Percentiles rank a stretch among this genome's conserved stretches.
Evolutionary conservation across 2,113 vertebrate genomes (phyloP).

Genomic region (Sialia sialis): DNA sequence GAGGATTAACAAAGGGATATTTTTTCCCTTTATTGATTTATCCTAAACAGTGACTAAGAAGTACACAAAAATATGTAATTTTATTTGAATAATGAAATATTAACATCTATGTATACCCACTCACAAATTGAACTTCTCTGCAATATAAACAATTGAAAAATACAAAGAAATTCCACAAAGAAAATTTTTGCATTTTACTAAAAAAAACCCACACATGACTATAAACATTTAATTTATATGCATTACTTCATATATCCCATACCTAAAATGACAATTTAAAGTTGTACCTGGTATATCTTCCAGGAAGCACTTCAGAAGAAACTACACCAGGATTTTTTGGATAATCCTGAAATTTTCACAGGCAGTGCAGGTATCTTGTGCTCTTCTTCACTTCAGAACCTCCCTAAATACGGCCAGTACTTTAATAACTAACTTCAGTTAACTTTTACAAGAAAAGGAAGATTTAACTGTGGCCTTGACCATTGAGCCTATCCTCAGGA

Average conservation of each 20-base stretch:
- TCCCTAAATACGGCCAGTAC: constrained; percentile 60
- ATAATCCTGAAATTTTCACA: constrained; percentile 18
- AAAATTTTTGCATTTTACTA: not conserved
- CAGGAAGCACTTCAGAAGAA: not conserved
- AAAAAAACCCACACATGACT: not conserved
- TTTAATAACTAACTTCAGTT: constrained; percentile 85
- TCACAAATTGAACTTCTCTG: not conserved
- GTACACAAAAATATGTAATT: not conserved
- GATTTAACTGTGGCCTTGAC: constrained; percentile 78
- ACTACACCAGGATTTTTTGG: not conserved
- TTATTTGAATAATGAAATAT: not conserved
- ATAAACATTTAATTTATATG: not conserved
- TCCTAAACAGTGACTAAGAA: not conserved
- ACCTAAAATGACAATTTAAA: not conserved
- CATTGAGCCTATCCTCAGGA: constrained; percentile 68
- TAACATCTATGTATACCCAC: not conserved
- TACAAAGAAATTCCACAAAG: not conserved
- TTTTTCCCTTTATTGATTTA: not conserved
- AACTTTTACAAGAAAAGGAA: constrained; percentile 83
- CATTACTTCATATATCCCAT: not conserved
- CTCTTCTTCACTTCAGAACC: constrained; percentile 22
- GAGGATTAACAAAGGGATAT: not conserved
- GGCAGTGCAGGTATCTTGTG: not conserved
- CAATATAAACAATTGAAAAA: not conserved
- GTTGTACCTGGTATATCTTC: constrained; percentile 62